phyloP scores from a whole-genome alignment of 1,140 invertebrate species.

The Scaptomyza montana region DNA sequence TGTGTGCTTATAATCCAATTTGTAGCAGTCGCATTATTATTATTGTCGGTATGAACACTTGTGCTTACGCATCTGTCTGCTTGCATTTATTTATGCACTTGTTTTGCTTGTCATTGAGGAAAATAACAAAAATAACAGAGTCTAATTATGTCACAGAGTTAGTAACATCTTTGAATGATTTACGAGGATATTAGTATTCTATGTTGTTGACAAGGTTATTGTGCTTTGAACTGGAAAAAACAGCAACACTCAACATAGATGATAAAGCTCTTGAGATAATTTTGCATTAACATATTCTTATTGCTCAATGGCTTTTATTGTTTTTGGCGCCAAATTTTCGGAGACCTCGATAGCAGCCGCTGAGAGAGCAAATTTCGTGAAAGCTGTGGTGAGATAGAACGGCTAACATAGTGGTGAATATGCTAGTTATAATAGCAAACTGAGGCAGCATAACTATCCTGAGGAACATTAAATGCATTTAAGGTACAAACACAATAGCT shows the following conservation, averaged over 20 bases:
- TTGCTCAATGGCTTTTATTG: constrained; percentile 4
- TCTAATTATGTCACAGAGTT: not conserved
- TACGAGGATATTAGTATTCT: too few relatives aligned
- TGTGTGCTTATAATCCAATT: constrained; percentile 41
- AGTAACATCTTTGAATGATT: too few relatives aligned
- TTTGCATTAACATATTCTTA: too few relatives aligned
- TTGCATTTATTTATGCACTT: not conserved
- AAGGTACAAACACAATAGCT: too few relatives aligned
- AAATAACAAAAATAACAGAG: not conserved
- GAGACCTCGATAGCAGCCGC: constrained; percentile 14
- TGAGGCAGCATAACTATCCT: not conserved
- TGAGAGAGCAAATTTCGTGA: not conserved
- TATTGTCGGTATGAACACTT: not conserved
- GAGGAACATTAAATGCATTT: not conserved
- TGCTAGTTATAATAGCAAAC: not conserved
- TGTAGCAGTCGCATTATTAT: constrained; percentile 11
- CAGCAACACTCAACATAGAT: too few relatives aligned
- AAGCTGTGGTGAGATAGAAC: constrained; percentile 4
- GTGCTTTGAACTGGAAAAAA: too few relatives aligned
- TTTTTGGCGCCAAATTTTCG: constrained; percentile 47
- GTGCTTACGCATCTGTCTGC: constrained; percentile 1
- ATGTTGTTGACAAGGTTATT: too few relatives aligned
- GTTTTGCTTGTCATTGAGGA: not conserved
- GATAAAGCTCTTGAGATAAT: too few relatives aligned
- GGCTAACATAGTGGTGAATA: constrained; percentile 13